Evolutionary conservation across 2,797 vertebrate genomes (phyloP).

Genomic region (Perodicticus potto): DNA sequence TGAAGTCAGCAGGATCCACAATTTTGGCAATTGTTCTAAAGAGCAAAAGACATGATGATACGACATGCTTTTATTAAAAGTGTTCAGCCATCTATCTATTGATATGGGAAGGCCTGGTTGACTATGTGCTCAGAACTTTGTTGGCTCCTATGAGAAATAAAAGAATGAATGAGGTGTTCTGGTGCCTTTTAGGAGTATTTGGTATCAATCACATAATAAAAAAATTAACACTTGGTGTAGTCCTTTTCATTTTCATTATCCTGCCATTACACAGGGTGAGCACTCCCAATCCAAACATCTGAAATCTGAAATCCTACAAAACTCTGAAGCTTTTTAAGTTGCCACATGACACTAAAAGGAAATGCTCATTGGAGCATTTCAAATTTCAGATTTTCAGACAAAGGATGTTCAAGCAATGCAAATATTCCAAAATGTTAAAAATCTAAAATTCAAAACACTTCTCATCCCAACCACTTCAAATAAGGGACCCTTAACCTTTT

Average conservation of each 20-base stretch:
- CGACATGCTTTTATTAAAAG: not conserved
- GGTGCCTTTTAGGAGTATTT: not conserved
- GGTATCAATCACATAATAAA: not conserved
- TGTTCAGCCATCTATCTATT: not conserved
- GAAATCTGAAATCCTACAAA: not conserved
- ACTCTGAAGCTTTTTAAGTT: not conserved
- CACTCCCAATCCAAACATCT: not conserved
- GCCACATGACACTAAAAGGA: not conserved
- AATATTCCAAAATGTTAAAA: not conserved
- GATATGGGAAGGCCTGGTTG: not conserved
- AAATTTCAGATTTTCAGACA: not conserved
- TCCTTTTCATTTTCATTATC: constrained; percentile 21
- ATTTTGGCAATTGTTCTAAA: not conserved
- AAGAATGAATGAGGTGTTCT: not conserved
- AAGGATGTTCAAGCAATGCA: not conserved
- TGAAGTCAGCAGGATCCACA: constrained; percentile 45
- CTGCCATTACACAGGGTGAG: not conserved
- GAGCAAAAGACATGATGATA: not conserved
- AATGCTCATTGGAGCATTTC: not conserved
- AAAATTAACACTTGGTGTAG: not conserved
- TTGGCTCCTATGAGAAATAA: constrained; percentile 7
- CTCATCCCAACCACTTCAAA: not conserved
- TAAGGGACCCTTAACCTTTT: not conserved
- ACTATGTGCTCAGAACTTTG: not conserved
- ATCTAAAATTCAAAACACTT: not conserved